Evolutionary conservation across 1,140 invertebrate species (phyloP).

Genomic region (Drosophila auraria): DNA sequence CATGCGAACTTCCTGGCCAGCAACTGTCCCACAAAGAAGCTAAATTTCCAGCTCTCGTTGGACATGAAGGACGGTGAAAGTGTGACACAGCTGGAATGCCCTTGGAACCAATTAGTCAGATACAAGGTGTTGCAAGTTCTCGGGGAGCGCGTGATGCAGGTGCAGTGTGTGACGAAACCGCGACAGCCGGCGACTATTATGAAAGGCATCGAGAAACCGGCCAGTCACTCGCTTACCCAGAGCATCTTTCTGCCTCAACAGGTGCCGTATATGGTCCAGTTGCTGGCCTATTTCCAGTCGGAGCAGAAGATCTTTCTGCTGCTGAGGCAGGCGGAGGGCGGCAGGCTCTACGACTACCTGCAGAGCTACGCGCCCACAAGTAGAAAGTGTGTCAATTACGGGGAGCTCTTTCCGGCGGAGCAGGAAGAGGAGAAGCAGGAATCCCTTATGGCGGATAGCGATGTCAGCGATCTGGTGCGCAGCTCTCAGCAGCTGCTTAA

Average conservation of each 20-base stretch:
- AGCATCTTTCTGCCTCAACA: constrained; percentile 85
- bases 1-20: constrained; percentile 70
- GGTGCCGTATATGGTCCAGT: constrained; percentile 86
- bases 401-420: constrained; percentile 62
- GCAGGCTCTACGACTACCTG: constrained; percentile 84
- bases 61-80: constrained; percentile 60
- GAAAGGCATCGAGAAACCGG: constrained; percentile 86
- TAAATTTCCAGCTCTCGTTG: constrained; percentile 74
- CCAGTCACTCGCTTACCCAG: constrained; percentile 79
- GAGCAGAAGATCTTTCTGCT: constrained; percentile 86
- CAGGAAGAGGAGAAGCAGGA: neutral
- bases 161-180: constrained; percentile 85
- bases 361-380: constrained; percentile 62
- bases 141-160: constrained; percentile 85
- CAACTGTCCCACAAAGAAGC: constrained; percentile 36
- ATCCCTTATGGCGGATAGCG: constrained; percentile 49
- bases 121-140: constrained; percentile 86
- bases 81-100: constrained; percentile 63
- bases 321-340: constrained; percentile 85
- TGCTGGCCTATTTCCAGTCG: constrained; percentile 85
- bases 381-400: constrained; percentile 55
- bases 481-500: constrained; percentile 76
- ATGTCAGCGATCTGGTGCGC: constrained; percentile 61
- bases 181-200: constrained; percentile 84
- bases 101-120: constrained; percentile 85